Evolutionary conservation across 1,140 invertebrate species (phyloP).

Genomic region (Chrysopa pallens): DNA sequence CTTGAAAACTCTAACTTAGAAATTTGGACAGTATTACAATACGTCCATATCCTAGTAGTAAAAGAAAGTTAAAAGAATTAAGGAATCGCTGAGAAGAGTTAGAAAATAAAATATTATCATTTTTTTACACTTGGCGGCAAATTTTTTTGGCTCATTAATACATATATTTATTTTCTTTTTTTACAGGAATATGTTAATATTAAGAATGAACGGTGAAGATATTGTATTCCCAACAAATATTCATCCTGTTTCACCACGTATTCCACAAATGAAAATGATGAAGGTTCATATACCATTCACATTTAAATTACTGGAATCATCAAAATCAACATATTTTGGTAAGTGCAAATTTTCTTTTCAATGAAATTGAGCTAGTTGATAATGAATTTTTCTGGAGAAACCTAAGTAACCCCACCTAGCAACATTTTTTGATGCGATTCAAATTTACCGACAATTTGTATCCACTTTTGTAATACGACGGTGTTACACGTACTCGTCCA

Average conservation of each 20-base stretch:
- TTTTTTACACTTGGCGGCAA: neutral
- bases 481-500: no score
- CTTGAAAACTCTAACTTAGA: no score
- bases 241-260: conserved; percentile 34
- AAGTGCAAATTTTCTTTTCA: conserved; percentile 7
- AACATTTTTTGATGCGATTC: no score
- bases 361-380: no score
- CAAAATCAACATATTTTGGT: conserved; percentile 25
- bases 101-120: neutral
- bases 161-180: neutral
- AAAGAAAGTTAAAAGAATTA: no score
- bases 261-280: conserved; percentile 62
- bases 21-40: no score
- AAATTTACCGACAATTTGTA: no score
- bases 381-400: no score
- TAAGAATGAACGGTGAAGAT: conserved; percentile 51
- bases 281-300: conserved; percentile 62
- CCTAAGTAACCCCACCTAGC: no score
- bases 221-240: conserved; percentile 35
- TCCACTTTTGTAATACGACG: no score
- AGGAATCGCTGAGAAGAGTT: no score
- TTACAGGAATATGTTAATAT: conserved; percentile 52
- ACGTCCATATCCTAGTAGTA: no score
- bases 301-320: conserved; percentile 48
- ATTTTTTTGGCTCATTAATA: neutral